Evolutionary conservation across 2,113 vertebrate species (phyloP).

Genomic region (Leptodactylus fuscus): DNA sequence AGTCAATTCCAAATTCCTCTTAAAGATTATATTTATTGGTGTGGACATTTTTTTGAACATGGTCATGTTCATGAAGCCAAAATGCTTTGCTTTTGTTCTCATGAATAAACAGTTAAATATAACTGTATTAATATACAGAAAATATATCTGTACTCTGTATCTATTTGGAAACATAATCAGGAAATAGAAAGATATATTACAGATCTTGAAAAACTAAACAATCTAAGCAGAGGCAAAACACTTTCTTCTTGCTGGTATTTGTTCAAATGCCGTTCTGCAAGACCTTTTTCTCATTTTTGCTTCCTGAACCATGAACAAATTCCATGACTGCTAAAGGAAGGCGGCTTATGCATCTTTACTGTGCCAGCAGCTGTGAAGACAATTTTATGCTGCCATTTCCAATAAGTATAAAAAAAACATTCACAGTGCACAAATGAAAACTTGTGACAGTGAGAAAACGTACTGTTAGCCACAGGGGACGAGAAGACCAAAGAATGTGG

Average conservation of each 20-base stretch:
- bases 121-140: background rate
- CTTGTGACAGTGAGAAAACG: constrained; percentile 56
- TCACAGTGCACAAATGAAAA: constrained; percentile 56
- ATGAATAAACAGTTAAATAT: no score
- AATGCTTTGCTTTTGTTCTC: no score
- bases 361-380: constrained; percentile 55
- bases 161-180: background rate
- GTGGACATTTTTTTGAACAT: background rate
- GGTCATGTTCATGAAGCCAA: no score
- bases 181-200: background rate
- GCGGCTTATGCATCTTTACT: constrained; percentile 55
- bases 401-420: constrained; percentile 58
- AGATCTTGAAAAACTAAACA: background rate
- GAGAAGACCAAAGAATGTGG: constrained; percentile 45
- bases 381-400: constrained; percentile 59
- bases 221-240: background rate
- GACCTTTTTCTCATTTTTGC: constrained; percentile 54
- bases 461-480: constrained; percentile 54
- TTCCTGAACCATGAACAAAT: constrained; percentile 55
- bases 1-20: no score
- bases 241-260: constrained; percentile 37
- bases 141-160: background rate
- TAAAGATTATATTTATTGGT: background rate
- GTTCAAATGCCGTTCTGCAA: constrained; percentile 21
- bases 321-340: constrained; percentile 54